Percentiles rank a stretch among this genome's conserved stretches.
These are phyloP conservation scores for Trididemnum miniatum DNA, from an alignment of 23 tunicate genomes.

Conservation along the genomic window DNA sequence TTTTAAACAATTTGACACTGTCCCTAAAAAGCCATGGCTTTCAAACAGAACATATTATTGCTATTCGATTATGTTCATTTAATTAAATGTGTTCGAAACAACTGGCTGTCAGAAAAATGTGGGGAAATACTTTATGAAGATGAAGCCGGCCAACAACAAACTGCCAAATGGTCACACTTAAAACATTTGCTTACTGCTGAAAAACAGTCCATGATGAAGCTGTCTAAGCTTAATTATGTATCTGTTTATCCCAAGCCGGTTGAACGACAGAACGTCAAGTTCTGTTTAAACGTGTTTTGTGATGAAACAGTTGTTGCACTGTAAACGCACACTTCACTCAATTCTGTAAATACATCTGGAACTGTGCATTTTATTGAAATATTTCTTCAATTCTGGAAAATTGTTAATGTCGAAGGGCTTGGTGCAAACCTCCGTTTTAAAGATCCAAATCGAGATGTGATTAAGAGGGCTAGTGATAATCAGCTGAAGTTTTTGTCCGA, in stretches of 20 bases:
- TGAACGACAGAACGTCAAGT: conserved; percentile 1
- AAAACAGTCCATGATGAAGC: not conserved
- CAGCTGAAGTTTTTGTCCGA: not conserved
- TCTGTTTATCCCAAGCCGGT: conserved; percentile 9
- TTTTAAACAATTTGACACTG: conserved; percentile 1
- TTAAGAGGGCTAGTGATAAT: not conserved
- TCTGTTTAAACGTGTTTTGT: conserved; percentile 15
- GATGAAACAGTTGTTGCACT: conserved; percentile 16
- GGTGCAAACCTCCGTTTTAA: not conserved
- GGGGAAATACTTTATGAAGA: not conserved
- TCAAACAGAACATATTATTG: not conserved
- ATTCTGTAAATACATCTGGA: not conserved
- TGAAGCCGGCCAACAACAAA: not conserved
- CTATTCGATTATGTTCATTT: conserved; percentile 18
- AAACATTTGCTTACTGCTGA: not conserved
- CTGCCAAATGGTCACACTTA: conserved; percentile 20
- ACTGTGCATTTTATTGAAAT: conserved; percentile 13
- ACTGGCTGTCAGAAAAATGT: conserved; percentile 11
- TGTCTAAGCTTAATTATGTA: not conserved
- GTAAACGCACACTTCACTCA: not conserved
- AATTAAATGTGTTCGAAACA: conserved; percentile 21
- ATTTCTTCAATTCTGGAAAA: conserved; percentile 23
- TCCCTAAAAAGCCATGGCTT: not conserved
- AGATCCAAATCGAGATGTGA: not conserved
- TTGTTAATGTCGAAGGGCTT: not conserved